Evolutionary conservation across 2,888 invertebrate species (phyloP).

Genomic region (Ceramica pisi): DNA sequence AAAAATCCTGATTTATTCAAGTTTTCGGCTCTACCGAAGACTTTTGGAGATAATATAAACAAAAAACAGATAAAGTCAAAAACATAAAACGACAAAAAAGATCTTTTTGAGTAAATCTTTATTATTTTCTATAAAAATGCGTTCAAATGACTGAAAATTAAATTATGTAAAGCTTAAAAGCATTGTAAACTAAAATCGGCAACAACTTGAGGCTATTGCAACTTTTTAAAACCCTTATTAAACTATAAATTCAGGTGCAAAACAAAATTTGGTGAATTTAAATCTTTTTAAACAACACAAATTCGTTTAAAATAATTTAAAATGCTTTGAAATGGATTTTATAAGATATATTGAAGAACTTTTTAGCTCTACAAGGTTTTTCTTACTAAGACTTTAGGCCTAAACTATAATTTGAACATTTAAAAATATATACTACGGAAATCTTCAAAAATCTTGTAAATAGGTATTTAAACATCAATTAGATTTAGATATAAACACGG

Average conservation of each 20-base stretch:
- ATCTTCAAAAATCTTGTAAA: not conserved
- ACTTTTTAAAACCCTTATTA: not conserved
- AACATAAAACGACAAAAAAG: not conserved
- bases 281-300: not conserved
- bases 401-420: conserved; percentile 38
- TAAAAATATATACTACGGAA: not conserved
- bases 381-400: conserved; percentile 43
- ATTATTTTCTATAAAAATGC: not conserved
- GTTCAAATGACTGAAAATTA: not conserved
- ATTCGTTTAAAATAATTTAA: not conserved
- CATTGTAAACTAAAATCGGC: not conserved
- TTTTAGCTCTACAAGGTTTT: not conserved
- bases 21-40: not conserved
- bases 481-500: not conserved
- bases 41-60: not conserved
- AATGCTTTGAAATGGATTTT: not conserved
- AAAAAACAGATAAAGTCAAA: not conserved
- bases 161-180: not conserved
- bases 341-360: not conserved
- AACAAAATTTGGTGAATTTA: not conserved
- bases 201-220: not conserved
- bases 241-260: not conserved
- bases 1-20: not conserved
- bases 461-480: not conserved
- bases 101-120: too few relatives aligned